A percentile compares a stretch with the other conserved stretches of the same genome.
Evolutionary conservation across 2,113 vertebrate species (phyloP).

Genomic region (Pelvicachromis taeniatus): DNA sequence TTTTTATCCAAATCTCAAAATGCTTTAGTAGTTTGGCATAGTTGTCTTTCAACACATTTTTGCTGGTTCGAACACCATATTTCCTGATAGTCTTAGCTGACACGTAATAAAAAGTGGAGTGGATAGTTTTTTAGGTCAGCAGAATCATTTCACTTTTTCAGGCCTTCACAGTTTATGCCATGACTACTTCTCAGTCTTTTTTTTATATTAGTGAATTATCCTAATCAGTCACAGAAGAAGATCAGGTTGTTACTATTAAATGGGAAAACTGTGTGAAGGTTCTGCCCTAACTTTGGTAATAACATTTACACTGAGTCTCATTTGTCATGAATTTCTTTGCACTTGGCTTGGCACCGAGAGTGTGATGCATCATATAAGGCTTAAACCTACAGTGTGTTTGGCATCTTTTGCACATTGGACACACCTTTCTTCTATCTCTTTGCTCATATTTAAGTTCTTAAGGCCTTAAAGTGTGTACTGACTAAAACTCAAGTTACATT

Average conservation of each 20-base stretch:
- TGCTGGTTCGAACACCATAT: neutral
- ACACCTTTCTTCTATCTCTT: neutral
- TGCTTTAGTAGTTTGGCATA: rapidly evolving
- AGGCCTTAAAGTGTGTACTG: neutral
- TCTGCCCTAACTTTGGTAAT: neutral
- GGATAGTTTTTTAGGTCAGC: neutral
- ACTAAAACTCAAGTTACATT: neutral
- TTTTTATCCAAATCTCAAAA: neutral
- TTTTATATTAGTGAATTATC: neutral
- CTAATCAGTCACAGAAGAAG: neutral
- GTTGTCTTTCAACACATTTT: neutral
- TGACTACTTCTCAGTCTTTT: neutral
- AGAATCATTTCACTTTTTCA: neutral
- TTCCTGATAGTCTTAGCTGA: neutral
- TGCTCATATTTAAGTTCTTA: neutral
- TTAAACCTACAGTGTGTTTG: neutral
- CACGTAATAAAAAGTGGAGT: neutral
- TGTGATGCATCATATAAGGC: neutral
- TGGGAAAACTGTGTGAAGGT: rapidly evolving
- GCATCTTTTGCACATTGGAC: neutral
- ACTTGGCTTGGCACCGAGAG: neutral
- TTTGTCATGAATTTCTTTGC: neutral
- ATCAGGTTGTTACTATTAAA: neutral
- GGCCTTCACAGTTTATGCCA: neutral
- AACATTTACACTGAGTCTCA: neutral